Evolutionary conservation across 2,888 invertebrate species (phyloP).

Genomic region (Lasioglossum morio): DNA sequence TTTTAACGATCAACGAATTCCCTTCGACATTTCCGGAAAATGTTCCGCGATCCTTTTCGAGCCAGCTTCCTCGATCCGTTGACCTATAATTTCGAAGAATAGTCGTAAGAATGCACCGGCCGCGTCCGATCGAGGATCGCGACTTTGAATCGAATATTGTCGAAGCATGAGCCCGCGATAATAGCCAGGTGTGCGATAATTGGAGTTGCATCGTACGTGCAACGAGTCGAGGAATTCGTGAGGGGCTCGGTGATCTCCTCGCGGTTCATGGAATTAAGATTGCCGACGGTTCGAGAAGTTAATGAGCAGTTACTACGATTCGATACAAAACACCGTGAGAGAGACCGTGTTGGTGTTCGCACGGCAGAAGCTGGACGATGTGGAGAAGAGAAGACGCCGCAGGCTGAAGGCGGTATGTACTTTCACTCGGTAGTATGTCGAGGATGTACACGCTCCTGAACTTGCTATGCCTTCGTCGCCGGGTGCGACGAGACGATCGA

Average conservation of each 20-base stretch:
- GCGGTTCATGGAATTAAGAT: conserved; percentile 1
- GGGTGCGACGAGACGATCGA: conserved; percentile 41
- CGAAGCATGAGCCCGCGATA: neutral
- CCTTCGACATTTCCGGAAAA: neutral
- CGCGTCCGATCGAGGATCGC: neutral
- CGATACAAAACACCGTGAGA: conserved; percentile 65
- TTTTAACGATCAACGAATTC: neutral
- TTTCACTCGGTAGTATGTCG: conserved; percentile 78
- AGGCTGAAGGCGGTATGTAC: conserved; percentile 68
- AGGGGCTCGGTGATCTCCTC: conserved; percentile 6
- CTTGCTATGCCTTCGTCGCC: conserved; percentile 70
- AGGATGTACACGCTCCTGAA: conserved; percentile 80
- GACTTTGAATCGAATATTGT: neutral
- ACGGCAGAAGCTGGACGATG: conserved; percentile 47
- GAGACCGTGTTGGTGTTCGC: conserved; percentile 43
- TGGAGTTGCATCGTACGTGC: neutral
- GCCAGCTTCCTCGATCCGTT: neutral
- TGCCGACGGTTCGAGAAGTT: conserved; percentile 16
- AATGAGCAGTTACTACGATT: conserved; percentile 51
- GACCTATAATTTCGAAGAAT: neutral
- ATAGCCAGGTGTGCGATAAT: conserved; percentile 22
- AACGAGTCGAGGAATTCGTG: neutral
- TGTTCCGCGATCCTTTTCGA: neutral
- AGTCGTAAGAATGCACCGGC: neutral
- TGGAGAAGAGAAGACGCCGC: conserved; percentile 50